Base-by-base conservation (phyloP, 2,888 invertebrate species). In the Eupithecia tripunctaria region DNA sequence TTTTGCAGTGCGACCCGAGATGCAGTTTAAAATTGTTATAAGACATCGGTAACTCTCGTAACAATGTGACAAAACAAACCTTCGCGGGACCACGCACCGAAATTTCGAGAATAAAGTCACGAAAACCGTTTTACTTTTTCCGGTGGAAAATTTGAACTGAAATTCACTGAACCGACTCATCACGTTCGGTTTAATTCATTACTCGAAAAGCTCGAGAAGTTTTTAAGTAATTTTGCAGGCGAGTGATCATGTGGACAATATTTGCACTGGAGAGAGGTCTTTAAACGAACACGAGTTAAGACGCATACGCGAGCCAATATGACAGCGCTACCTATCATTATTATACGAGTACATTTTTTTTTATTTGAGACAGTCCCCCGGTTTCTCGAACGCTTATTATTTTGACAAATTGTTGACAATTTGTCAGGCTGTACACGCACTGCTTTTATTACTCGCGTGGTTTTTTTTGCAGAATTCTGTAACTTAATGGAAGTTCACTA, bases 111-210 rank as follows among this genome's bases (percentile, higher is more conserved):
- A 18, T n/a, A 60, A 59, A 60, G 29, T 60, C 29, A 60, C 29
- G 15, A 60, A 60, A 60, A 60, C 7, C 29, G 60, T 60, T 27
- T 60, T 38, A 36, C 4, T 32, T 0, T 29, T 29, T 60, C 29
- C 60, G 29, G 18, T 15, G 14, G 6, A 60, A 32, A 32, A 32
- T 32, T 60, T 29, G 29, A 18, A 29, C 29, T 60, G 29, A 60
- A 60, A 60, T 29, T 29, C 60, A 60, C 29, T 60, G 60, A 60
- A 60, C 60, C 60, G 18, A 29, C 60, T 60, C 29, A 29, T 60
- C 60, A 60, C 29, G 60, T 60, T 60, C 29, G 60, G 60, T 18
- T 60, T 60, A 60, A 60, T 29, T 60, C 18, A 60, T 60, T 60
- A 29, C 60, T 25, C 6, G 29, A n/a, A 47, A 60, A 29, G 60